A percentile compares a stretch with the other conserved stretches of the same genome.
These are phyloP conservation scores for Phalacrocorax brasilianus DNA, from an alignment of 2,113 vertebrate genomes.

Conservation along the genomic window DNA sequence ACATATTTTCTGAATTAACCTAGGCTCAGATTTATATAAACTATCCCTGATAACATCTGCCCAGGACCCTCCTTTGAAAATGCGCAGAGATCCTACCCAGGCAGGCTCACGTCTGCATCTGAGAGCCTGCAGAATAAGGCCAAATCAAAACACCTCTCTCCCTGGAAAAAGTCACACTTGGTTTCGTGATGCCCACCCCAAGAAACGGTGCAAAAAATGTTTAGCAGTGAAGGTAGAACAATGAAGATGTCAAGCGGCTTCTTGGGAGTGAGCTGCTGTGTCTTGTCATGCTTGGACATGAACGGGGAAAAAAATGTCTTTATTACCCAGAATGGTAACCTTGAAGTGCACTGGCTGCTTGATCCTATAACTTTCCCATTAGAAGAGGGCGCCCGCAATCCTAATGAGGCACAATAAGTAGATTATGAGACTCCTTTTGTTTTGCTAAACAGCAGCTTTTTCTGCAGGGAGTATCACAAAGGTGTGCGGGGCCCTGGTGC, in stretches of 20 bases:
- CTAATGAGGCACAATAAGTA: conserved; percentile 70
- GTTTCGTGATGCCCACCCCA: not conserved
- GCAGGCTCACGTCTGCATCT: not conserved
- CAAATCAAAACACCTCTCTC: not conserved
- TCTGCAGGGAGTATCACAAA: conserved; percentile 27
- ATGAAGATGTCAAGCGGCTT: conserved; percentile 70
- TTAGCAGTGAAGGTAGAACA: conserved; percentile 26
- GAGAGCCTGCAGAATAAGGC: not conserved
- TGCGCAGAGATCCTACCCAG: not conserved
- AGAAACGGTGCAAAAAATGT: not conserved
- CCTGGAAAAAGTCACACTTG: not conserved
- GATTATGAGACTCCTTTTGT: conserved; percentile 68
- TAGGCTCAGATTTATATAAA: conserved; percentile 31
- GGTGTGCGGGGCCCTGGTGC: conserved; percentile 55
- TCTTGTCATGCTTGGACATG: conserved; percentile 65
- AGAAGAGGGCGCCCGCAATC: conserved; percentile 53
- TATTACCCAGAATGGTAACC: conserved; percentile 61
- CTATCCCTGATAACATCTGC: conserved; percentile 43
- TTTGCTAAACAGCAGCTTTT: conserved; percentile 67
- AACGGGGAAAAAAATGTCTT: conserved; percentile 63
- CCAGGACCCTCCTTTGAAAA: conserved; percentile 28
- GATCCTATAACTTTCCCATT: conserved; percentile 66
- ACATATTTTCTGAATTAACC: conserved; percentile 56
- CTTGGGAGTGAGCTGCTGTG: conserved; percentile 29
- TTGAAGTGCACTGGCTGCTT: conserved; percentile 50